phyloP scores from a whole-genome alignment of 1,140 invertebrate species.

The Lasaia peninsularis region DNA sequence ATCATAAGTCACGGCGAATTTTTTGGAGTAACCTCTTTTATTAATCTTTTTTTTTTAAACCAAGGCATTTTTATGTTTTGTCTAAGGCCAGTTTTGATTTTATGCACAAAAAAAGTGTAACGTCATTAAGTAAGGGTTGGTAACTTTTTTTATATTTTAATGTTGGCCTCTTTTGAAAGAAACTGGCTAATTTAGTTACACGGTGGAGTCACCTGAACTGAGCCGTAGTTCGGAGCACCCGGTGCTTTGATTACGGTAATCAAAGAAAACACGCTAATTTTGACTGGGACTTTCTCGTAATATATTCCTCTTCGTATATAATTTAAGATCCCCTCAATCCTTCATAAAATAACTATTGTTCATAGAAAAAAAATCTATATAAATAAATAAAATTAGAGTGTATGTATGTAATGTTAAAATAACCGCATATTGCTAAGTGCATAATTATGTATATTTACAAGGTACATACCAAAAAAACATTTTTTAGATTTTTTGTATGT shows the following conservation, averaged over 20 bases:
- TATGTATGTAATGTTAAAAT: too few relatives aligned
- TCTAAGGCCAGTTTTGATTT: too few relatives aligned
- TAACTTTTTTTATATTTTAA: slow-evolving; percentile 10
- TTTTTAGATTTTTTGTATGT: too few relatives aligned
- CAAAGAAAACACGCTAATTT: slow-evolving; percentile 73
- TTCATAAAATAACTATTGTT: slow-evolving; percentile 32
- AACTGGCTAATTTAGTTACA: slow-evolving; percentile 58
- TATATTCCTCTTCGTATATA: slow-evolving; percentile 7
- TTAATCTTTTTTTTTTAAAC: too few relatives aligned
- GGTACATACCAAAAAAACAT: too few relatives aligned
- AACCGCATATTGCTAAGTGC: too few relatives aligned
- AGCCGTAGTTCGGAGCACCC: slow-evolving; percentile 49
- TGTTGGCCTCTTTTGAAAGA: slow-evolving; percentile 28
- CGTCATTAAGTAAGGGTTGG: slow-evolving; percentile 2
- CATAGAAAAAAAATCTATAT: too few relatives aligned
- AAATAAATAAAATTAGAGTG: too few relatives aligned
- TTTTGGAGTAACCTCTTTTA: too few relatives aligned
- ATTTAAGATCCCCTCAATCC: not conserved
- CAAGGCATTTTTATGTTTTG: too few relatives aligned
- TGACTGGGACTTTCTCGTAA: slow-evolving; percentile 13
- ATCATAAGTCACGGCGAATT: too few relatives aligned
- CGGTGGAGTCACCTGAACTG: slow-evolving; percentile 56
- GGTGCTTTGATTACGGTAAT: slow-evolving; percentile 71
- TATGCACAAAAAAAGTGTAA: not conserved
- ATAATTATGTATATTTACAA: too few relatives aligned